These are phyloP conservation scores for Psophia crepitans DNA, from an alignment of 2,113 vertebrate species.

Conservation along the genomic window DNA sequence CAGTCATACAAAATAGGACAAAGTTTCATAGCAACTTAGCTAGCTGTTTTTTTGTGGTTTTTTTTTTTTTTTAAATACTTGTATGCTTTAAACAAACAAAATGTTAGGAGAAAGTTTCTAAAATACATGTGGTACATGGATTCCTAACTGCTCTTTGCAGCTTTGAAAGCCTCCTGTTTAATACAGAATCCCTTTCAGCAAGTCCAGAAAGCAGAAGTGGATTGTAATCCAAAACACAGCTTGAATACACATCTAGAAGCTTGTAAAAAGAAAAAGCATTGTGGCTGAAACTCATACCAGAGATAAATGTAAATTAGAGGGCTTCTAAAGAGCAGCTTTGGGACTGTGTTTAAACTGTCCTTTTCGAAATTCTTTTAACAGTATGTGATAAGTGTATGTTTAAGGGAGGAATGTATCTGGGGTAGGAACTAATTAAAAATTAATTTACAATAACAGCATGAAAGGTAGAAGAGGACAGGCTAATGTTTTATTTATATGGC, in stretches of 20 bases:
- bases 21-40: not conserved
- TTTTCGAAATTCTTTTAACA: slow-evolving; percentile 21
- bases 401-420: not conserved
- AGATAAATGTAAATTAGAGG: not conserved
- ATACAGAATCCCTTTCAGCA: not conserved
- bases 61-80: not conserved
- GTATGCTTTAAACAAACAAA: not conserved
- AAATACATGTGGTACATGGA: not conserved
- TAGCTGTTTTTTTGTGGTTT: not conserved
- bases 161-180: not conserved
- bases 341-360: not conserved
- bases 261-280: not conserved
- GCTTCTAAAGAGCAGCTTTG: not conserved
- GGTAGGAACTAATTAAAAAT: slow-evolving; percentile 37
- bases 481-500: slow-evolving; percentile 41
- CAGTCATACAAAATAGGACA: not conserved
- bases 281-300: not conserved
- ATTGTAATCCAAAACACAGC: not conserved
- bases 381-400: not conserved
- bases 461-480: slow-evolving; percentile 1
- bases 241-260: not conserved
- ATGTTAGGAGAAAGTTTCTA: not conserved
- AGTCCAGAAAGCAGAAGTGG: not conserved
- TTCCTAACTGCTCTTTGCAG: not conserved
- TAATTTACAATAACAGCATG: slow-evolving; percentile 14